Conservation (phyloP, 53 echinoderm and acorn worm genomes). For the Echinarachnius parma region DNA sequence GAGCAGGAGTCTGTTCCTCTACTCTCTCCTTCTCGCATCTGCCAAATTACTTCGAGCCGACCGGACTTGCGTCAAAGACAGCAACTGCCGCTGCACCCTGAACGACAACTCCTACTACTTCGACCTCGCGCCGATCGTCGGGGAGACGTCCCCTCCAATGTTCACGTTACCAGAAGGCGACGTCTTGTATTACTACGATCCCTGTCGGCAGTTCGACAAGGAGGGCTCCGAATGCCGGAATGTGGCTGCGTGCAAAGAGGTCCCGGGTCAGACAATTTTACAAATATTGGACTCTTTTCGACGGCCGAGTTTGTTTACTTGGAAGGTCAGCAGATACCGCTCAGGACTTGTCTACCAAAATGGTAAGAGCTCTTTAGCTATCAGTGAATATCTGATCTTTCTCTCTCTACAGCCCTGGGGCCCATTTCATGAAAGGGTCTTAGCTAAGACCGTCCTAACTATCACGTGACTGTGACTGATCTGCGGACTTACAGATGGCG, state of each 20-base stretch:
- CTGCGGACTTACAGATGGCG: too few relatives aligned
- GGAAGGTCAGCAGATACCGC: background rate
- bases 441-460: too few relatives aligned
- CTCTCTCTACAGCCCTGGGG: too few relatives aligned
- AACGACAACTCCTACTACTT: constrained; percentile 26
- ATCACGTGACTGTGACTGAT: too few relatives aligned
- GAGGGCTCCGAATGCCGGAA: background rate
- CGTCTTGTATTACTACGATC: constrained; percentile 51
- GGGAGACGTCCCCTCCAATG: constrained; percentile 9
- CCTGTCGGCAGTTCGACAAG: constrained; percentile 39
- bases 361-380: too few relatives aligned
- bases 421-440: too few relatives aligned
- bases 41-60: too few relatives aligned
- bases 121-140: constrained; percentile 31
- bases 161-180: background rate
- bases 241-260: constrained; percentile 25
- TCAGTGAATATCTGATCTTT: too few relatives aligned
- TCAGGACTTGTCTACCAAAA: constrained; percentile 23
- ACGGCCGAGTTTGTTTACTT: constrained; percentile 16
- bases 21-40: too few relatives aligned
- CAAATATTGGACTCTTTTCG: constrained; percentile 13
- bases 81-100: constrained; percentile 43
- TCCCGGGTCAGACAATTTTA: background rate
- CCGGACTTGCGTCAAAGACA: constrained; percentile 23
- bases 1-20: too few relatives aligned